Evolutionary conservation across 1,140 invertebrate genomes (phyloP).

Genomic region (Schmidtea mediterranea): DNA sequence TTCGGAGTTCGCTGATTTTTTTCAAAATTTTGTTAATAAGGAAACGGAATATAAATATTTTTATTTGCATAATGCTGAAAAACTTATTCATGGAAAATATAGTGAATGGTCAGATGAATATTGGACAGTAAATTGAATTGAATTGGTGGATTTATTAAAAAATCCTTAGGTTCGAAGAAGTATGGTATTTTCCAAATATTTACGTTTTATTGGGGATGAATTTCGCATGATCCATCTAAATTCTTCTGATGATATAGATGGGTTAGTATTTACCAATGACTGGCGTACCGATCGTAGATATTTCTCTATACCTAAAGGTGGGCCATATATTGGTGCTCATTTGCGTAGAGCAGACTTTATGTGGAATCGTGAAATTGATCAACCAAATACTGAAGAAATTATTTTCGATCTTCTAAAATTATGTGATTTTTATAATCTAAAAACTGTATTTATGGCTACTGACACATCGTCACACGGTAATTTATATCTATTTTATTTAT

Average conservation of each 20-base stretch:
- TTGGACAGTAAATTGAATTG: conserved; percentile 13
- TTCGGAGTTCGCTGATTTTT: no score
- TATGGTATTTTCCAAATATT: conserved; percentile 50
- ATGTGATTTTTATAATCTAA: conserved; percentile 34
- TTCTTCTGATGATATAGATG: conserved; percentile 38
- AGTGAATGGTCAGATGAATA: conserved; percentile 14
- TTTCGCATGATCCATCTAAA: conserved; percentile 41
- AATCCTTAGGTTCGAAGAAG: conserved; percentile 39
- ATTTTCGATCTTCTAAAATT: conserved; percentile 39
- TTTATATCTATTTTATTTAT: conserved; percentile 8
- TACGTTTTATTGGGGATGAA: conserved; percentile 40
- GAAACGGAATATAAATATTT: neutral
- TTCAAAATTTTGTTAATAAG: no score
- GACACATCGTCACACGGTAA: conserved; percentile 35
- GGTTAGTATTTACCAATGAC: conserved; percentile 30
- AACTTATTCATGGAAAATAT: conserved; percentile 13
- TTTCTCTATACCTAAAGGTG: conserved; percentile 32
- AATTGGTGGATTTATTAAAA: no score
- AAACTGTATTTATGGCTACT: conserved; percentile 48
- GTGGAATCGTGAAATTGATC: conserved; percentile 34
- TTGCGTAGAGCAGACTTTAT: conserved; percentile 57
- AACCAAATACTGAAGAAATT: conserved; percentile 42
- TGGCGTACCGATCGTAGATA: conserved; percentile 29
- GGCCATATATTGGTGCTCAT: conserved; percentile 50
- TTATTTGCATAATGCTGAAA: conserved; percentile 8